Conservation (phyloP, 2,113 vertebrate species). For the Hyaena hyaena region DNA sequence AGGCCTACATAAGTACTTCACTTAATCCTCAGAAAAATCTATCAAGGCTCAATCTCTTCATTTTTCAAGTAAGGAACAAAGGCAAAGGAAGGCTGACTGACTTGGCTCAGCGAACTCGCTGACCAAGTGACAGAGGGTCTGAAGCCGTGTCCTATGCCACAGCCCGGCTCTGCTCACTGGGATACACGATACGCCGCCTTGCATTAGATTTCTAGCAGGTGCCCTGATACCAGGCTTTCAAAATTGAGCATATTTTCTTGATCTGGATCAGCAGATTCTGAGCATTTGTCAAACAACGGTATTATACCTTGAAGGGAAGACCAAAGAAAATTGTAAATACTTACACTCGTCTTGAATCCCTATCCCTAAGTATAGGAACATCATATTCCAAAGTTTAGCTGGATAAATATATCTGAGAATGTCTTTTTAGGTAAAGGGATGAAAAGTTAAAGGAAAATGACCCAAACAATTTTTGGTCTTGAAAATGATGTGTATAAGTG, state of each 20-base stretch:
- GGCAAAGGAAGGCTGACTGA: neutral
- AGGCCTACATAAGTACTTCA: rapidly evolving
- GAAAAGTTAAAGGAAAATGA: neutral
- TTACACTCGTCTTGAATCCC: neutral
- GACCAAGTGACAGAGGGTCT: neutral
- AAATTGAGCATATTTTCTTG: neutral
- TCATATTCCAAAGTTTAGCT: neutral
- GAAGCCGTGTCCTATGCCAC: rapidly evolving
- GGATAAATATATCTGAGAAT: neutral
- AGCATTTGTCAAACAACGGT: neutral
- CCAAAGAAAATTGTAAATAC: neutral
- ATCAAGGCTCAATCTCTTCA: neutral
- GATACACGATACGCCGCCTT: rapidly evolving
- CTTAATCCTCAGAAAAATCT: neutral
- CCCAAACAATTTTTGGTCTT: neutral
- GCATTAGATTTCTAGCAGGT: neutral
- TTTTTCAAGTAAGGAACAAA: neutral
- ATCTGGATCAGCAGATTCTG: neutral
- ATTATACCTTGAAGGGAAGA: neutral
- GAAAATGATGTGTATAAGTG: neutral
- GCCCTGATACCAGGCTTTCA: neutral
- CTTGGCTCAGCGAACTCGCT: no score
- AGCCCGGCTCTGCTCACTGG: neutral
- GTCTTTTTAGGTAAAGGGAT: neutral
- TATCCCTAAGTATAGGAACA: neutral